Conservation (phyloP, 1,140 invertebrate species). For the Orchestia grillus region DNA sequence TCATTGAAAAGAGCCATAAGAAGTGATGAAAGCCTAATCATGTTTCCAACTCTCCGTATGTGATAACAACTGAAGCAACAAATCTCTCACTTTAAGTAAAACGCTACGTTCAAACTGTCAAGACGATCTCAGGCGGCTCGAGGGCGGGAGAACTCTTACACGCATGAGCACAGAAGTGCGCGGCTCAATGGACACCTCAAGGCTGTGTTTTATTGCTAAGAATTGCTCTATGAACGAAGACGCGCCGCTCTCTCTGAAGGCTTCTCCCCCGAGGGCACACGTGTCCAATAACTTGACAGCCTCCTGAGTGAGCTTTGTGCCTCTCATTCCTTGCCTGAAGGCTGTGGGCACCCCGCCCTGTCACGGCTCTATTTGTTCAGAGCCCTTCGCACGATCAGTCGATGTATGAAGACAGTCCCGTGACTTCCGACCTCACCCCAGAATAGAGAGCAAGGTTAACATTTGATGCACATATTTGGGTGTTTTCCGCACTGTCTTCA, state of each 20-base stretch:
- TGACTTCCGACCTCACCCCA: no score
- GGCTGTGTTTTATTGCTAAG: constrained; percentile 12
- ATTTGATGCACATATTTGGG: no score
- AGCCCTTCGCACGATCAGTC: no score
- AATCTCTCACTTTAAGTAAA: neutral
- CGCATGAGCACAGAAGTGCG: neutral
- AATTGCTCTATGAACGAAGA: constrained; percentile 18
- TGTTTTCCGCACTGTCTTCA: no score
- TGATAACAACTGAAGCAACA: neutral
- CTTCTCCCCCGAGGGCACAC: neutral
- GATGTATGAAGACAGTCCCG: no score
- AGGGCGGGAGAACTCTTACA: neutral
- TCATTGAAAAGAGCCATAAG: neutral
- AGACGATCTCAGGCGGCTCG: neutral
- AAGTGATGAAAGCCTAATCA: neutral
- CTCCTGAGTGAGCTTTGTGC: neutral
- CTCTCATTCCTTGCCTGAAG: neutral
- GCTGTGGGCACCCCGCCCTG: neutral
- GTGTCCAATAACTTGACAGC: neutral
- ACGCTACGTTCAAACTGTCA: neutral
- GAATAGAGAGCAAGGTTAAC: no score
- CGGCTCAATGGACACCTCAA: constrained; percentile 41
- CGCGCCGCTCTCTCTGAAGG: neutral
- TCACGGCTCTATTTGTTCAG: neutral
- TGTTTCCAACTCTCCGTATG: neutral